Conservation (phyloP, 1,140 invertebrate species). For the Akabosia matsudoensis region DNA sequence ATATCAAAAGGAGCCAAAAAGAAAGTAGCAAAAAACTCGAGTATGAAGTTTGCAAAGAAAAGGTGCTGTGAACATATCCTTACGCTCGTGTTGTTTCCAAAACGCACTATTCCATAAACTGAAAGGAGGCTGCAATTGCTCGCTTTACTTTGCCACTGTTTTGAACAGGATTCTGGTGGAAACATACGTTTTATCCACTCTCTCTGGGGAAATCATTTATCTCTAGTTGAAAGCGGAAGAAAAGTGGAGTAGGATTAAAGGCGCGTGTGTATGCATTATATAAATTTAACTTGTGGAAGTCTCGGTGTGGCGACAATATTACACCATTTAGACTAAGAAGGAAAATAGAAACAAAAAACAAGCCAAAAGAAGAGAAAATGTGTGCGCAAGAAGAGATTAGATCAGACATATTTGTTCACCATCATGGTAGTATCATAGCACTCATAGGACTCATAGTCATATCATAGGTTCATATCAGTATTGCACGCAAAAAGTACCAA, state of each 20-base stretch:
- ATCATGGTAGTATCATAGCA: neutral
- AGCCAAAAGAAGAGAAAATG: neutral
- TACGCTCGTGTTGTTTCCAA: too few relatives aligned
- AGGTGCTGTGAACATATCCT: too few relatives aligned
- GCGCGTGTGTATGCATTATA: neutral
- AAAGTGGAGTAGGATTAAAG: neutral
- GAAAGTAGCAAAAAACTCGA: too few relatives aligned
- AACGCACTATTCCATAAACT: neutral
- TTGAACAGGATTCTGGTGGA: constrained; percentile 1
- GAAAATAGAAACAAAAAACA: neutral
- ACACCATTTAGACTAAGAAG: constrained; percentile 9
- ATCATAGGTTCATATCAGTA: too few relatives aligned
- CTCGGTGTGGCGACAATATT: neutral
- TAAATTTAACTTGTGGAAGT: neutral
- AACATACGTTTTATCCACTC: constrained; percentile 5
- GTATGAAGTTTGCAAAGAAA: too few relatives aligned
- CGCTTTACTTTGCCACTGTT: neutral
- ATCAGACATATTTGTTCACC: constrained; percentile 3
- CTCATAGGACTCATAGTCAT: too few relatives aligned
- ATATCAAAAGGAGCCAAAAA: too few relatives aligned
- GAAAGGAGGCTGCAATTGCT: neutral
- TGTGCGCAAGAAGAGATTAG: neutral
- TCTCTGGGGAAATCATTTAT: constrained; percentile 47
- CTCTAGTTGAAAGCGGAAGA: constrained; percentile 18
- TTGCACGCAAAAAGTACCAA: too few relatives aligned